phyloP scores from a whole-genome alignment of 2,113 vertebrate species.

The Mola mola region DNA sequence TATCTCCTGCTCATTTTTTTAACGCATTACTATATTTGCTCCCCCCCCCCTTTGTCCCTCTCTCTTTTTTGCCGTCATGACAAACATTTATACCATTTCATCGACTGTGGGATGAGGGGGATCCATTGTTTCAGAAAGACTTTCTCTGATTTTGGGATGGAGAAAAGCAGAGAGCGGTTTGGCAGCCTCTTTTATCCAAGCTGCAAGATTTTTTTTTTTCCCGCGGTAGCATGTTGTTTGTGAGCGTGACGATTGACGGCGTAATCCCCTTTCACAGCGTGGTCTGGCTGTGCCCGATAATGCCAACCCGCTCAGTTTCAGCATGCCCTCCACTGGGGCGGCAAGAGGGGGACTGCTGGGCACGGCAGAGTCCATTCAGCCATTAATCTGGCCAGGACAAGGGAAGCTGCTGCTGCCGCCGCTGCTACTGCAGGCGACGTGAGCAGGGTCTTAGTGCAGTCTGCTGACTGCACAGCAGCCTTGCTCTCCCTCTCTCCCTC shows the following conservation, averaged over 20 bases:
- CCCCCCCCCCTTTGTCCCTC: conserved; percentile 34
- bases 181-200: conserved; percentile 69
- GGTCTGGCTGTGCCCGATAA: conserved; percentile 83
- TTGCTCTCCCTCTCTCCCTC: conserved; percentile 38
- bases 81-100: conserved; percentile 69
- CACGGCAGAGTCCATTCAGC: conserved; percentile 74
- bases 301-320: conserved; percentile 76
- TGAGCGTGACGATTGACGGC: conserved; percentile 76
- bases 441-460: conserved; percentile 72
- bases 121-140: conserved; percentile 68
- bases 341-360: conserved; percentile 73
- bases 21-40: conserved; percentile 15
- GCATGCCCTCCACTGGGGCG: conserved; percentile 73
- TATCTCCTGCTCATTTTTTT: conserved; percentile 35
- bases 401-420: conserved; percentile 68
- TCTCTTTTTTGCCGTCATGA: conserved; percentile 57
- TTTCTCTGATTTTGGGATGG: conserved; percentile 61
- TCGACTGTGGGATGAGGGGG: conserved; percentile 30
- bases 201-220: conserved; percentile 59
- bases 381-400: conserved; percentile 79
- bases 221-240: conserved; percentile 74
- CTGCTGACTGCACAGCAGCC: conserved; percentile 76
- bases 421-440: conserved; percentile 71
- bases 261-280: conserved; percentile 83
- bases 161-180: conserved; percentile 61